Percentiles rank a stretch among this genome's conserved stretches.
Evolutionary conservation across 1,140 invertebrate genomes (phyloP).

Genomic region (Antheraea mylitta): DNA sequence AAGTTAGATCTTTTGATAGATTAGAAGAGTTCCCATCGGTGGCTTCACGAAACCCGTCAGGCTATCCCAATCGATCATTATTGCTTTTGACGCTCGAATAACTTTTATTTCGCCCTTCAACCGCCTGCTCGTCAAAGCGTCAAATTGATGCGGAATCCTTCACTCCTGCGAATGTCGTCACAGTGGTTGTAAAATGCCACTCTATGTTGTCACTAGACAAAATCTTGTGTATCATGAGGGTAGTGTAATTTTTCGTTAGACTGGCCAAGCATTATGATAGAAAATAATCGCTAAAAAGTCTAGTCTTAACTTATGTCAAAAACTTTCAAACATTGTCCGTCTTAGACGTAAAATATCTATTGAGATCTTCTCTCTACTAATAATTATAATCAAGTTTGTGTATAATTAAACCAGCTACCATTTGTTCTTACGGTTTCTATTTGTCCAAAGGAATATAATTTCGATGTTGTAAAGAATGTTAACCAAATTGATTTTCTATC

Average conservation of each 20-base stretch:
- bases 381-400: too few species aligned
- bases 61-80: constrained; percentile 27
- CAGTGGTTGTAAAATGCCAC: neutral
- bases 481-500: too few species aligned
- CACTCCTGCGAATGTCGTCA: neutral
- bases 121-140: constrained; percentile 23
- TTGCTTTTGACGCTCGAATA: constrained; percentile 22
- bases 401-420: too few species aligned
- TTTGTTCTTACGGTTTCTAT: too few species aligned
- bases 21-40: neutral
- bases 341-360: too few species aligned
- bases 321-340: neutral
- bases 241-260: neutral
- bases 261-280: neutral
- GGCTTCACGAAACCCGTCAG: neutral
- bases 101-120: constrained; percentile 37
- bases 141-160: constrained; percentile 23
- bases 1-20: constrained; percentile 3
- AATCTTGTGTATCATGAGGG: neutral
- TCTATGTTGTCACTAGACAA: neutral
- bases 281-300: neutral
- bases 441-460: too few species aligned
- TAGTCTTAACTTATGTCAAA: neutral
- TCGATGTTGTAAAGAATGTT: too few species aligned
- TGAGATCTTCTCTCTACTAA: too few species aligned